phyloP scores from a whole-genome alignment of 2,797 vertebrate genomes.

The Sebastes minor region DNA sequence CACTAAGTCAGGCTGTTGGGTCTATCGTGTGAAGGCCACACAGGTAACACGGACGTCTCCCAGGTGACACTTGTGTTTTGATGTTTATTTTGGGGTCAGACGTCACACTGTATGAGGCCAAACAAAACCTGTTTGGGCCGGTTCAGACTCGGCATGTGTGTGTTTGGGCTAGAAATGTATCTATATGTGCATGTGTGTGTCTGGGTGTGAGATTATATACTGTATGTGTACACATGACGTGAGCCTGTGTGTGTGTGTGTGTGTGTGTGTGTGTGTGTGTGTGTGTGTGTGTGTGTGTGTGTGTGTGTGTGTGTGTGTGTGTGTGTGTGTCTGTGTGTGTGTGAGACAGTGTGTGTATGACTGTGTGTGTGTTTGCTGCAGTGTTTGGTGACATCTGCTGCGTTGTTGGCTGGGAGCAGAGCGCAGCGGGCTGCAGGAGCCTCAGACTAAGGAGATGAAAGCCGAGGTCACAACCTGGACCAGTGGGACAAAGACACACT shows the following conservation, averaged over 20 bases:
- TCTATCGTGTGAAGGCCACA: slow-evolving; percentile 8
- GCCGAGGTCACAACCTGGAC: slow-evolving; percentile 76
- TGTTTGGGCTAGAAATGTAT: slow-evolving; percentile 26
- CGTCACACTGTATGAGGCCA: slow-evolving; percentile 46
- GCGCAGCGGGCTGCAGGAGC: slow-evolving; percentile 65
- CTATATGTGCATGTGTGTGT: slow-evolving; percentile 1
- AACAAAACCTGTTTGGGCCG: slow-evolving; percentile 49
- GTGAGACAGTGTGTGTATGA: slow-evolving; percentile 1
- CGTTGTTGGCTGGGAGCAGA: slow-evolving; percentile 65
- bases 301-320: slow-evolving; percentile 11
- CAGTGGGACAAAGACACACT: slow-evolving; percentile 68
- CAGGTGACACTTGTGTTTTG: slow-evolving; percentile 49
- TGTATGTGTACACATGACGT: slow-evolving; percentile 1
- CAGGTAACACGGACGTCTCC: slow-evolving; percentile 32
- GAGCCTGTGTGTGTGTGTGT: neutral
- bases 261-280: neutral
- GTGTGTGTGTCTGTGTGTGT: slow-evolving; percentile 5
- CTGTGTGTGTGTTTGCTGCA: slow-evolving; percentile 34
- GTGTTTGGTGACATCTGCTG: slow-evolving; percentile 77
- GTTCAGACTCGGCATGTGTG: slow-evolving; percentile 12
- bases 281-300: slow-evolving; percentile 8
- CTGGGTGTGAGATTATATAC: neutral
- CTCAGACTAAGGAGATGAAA: slow-evolving; percentile 79
- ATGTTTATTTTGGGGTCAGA: slow-evolving; percentile 63
- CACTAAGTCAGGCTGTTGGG: neutral